These are phyloP conservation scores for Chelonoidis abingdonii DNA, from an alignment of 2,113 vertebrate species.

Conservation along the genomic window DNA sequence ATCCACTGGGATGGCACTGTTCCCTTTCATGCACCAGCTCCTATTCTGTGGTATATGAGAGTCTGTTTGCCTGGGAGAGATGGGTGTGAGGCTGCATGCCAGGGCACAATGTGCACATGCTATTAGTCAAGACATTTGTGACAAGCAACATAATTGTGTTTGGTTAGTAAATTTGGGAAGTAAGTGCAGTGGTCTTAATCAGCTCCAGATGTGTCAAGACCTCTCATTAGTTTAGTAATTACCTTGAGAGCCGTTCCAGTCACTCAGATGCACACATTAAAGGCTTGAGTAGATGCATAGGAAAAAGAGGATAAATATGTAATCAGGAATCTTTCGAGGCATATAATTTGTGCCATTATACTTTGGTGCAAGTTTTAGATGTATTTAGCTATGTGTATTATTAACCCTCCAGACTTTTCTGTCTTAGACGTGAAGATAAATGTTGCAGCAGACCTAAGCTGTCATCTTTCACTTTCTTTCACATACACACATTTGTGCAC, in stretches of 20 bases:
- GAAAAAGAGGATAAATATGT: conserved; percentile 11
- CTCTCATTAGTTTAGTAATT: conserved; percentile 63
- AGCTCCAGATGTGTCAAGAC: conserved; percentile 36
- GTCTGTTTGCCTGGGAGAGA: neutral
- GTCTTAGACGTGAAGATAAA: neutral
- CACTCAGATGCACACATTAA: conserved; percentile 29
- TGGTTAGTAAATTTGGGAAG: conserved; percentile 37
- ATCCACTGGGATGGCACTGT: neutral
- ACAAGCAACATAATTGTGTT: conserved; percentile 31
- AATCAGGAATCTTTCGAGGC: conserved; percentile 48
- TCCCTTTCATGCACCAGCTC: neutral
- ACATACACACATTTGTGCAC: neutral
- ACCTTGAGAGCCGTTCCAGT: conserved; percentile 54
- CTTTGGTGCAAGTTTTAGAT: neutral
- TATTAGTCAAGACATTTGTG: conserved; percentile 30
- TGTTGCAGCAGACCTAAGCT: neutral
- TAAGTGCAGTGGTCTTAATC: conserved; percentile 24
- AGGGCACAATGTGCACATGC: neutral
- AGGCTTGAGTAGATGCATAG: neutral
- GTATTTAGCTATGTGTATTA: conserved; percentile 15
- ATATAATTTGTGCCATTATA: conserved; percentile 55
- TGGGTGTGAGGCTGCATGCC: neutral
- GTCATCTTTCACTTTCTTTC: neutral
- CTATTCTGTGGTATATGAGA: neutral
- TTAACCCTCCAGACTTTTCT: conserved; percentile 13